These are phyloP conservation scores for Tretioscincus oriximinensis DNA, from an alignment of 2,113 vertebrate genomes.

Conservation along the genomic window DNA sequence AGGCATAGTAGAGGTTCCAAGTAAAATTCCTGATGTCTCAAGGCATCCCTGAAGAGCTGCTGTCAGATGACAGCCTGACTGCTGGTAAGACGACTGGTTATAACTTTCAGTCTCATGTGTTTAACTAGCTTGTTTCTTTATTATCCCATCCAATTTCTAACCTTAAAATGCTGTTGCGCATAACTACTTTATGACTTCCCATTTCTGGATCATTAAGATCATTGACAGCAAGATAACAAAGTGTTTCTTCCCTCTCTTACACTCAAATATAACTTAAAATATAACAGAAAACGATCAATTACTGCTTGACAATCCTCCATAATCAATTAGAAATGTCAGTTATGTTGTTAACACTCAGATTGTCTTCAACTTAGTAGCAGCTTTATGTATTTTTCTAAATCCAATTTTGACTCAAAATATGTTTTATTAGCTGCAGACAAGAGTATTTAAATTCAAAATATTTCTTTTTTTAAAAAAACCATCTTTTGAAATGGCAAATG, in stretches of 20 bases:
- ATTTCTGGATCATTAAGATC: background rate
- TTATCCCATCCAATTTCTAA: too few relatives aligned
- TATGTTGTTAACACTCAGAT: slow-evolving; percentile 47
- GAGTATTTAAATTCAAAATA: slow-evolving; percentile 75
- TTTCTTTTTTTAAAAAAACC: slow-evolving; percentile 59
- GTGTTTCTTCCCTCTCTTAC: background rate
- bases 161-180: too few relatives aligned
- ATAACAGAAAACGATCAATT: background rate
- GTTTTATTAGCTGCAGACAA: slow-evolving; percentile 74
- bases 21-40: background rate
- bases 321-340: slow-evolving; percentile 8
- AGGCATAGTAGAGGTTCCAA: background rate
- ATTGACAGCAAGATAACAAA: slow-evolving; percentile 5
- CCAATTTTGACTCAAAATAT: slow-evolving; percentile 60
- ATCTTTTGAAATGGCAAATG: slow-evolving; percentile 69
- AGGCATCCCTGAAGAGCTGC: background rate
- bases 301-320: background rate
- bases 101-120: too few relatives aligned
- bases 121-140: too few relatives aligned
- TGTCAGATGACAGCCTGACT: too few relatives aligned
- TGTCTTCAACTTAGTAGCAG: slow-evolving; percentile 50
- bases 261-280: background rate
- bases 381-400: slow-evolving; percentile 67
- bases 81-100: background rate
- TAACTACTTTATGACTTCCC: background rate